These are phyloP conservation scores for Dermochelys coriacea DNA, from an alignment of 2,797 vertebrate species.

Conservation along the genomic window DNA sequence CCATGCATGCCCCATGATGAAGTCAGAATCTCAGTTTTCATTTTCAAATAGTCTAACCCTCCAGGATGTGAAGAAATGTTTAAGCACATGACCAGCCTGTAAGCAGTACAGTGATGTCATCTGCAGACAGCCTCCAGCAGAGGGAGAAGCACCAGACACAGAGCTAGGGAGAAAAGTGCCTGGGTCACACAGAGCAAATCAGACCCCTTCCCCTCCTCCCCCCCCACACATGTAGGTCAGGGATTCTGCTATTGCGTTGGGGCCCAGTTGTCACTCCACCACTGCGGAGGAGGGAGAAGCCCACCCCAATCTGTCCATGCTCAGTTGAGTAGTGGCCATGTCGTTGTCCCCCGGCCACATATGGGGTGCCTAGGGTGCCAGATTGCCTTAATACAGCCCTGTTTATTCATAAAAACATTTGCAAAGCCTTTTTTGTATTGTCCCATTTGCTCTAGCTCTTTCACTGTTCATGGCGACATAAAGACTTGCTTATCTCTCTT, in stretches of 20 bases:
- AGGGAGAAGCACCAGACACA: background rate
- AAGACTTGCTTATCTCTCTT: background rate
- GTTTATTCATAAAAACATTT: background rate
- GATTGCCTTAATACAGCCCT: background rate
- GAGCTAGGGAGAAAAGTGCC: background rate
- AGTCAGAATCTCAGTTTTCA: background rate
- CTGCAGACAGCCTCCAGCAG: background rate
- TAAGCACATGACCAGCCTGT: background rate
- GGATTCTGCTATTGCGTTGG: background rate
- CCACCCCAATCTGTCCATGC: background rate
- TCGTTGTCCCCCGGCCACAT: background rate
- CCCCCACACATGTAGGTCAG: background rate
- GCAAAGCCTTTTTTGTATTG: accelerated
- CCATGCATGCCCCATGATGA: background rate
- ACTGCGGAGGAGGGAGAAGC: background rate
- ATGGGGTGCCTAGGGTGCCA: background rate
- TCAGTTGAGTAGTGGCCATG: background rate
- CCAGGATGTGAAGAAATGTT: background rate
- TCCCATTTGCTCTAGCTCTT: background rate
- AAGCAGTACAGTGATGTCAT: background rate
- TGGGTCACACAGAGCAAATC: background rate
- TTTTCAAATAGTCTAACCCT: background rate
- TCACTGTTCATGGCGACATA: background rate
- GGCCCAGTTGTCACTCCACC: background rate
- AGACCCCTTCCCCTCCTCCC: accelerated